Evolutionary conservation across 2,797 vertebrate species (phyloP).

Genomic region (Caiman crocodilus): DNA sequence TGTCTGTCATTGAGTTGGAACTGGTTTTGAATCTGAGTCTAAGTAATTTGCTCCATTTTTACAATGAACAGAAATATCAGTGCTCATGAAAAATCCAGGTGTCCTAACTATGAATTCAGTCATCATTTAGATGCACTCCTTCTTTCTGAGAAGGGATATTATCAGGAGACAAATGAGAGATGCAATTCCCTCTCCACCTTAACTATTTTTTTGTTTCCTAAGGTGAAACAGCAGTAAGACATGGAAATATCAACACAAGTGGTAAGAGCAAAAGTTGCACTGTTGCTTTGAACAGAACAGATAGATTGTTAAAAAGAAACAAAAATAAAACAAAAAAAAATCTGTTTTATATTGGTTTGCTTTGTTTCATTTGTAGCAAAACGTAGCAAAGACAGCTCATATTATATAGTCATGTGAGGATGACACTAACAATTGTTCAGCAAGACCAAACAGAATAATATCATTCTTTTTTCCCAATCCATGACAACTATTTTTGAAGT

Average conservation of each 20-base stretch:
- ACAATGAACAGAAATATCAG: not conserved
- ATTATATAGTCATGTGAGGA: not conserved
- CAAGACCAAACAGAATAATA: not conserved
- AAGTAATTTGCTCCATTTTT: not conserved
- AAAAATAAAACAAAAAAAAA: fast-evolving
- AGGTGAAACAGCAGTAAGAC: not conserved
- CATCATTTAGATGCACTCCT: not conserved
- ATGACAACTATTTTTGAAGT: not conserved
- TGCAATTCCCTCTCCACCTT: not conserved
- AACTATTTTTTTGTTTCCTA: not conserved
- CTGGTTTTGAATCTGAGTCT: not conserved
- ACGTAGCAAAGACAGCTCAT: not conserved
- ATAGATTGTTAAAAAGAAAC: not conserved
- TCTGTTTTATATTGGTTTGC: not conserved
- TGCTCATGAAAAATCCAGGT: not conserved
- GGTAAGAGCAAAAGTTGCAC: not conserved
- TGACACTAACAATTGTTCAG: not conserved
- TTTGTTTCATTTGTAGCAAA: not conserved
- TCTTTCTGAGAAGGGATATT: slow-evolving; percentile 23
- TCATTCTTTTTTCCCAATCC: not conserved
- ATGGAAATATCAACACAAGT: not conserved
- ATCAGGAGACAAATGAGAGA: not conserved
- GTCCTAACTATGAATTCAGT: not conserved
- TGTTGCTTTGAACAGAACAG: not conserved
- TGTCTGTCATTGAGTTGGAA: not conserved